Evolutionary conservation across 1,140 invertebrate species (phyloP), one percentile per base, ranked within the genome.

Genomic region (Megalonaias nervosa): DNA sequence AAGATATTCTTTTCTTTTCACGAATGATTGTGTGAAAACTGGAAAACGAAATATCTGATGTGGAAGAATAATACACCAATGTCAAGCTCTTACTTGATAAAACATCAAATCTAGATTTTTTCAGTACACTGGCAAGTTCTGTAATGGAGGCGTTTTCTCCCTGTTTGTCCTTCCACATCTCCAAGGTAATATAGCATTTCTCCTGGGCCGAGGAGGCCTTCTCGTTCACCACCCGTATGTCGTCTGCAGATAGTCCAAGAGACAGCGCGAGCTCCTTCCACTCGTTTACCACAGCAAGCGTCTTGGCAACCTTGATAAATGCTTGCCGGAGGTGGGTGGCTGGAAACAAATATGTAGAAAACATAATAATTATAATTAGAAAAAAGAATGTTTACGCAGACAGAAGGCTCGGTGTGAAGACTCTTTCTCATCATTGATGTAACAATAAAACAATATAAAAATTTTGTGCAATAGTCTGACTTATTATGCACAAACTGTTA

Each of bases 301-400:
- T 59, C 48, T 77, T 77, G 23, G 75, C 68, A 65, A 77, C 75
- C 26, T 77, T 77, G 15, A 77, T 69, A 56, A 77, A 77, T 5
- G 75, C 75, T 65, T 77, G 75, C 21, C 58, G 31, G 13, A 77
- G 64, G 60, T 71, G 75, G 6, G 75, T 71, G 15, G 60, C 75
- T 77, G 48, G 61, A 75, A 60, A 72, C 17, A 72, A 17, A 17
- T 17, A 17, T 67, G 14, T 65, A 65, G 6, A 5, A 48, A 48
- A 48, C 6, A 48, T 6, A 2, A 31, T 31, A 31, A 0, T 1
- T 2, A 48, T 48, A 48, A 48, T 48, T 48, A 48, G 11, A 48
- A 48, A 48, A 48, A 48, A 11, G 2, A 1, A 31, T 1, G 38
- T 11, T 48, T 48, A 48, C 9, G 11, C 38, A 9, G 11, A 48